Evolutionary conservation across 2,113 vertebrate genomes (phyloP).

Genomic region (Varanus komodoensis): DNA sequence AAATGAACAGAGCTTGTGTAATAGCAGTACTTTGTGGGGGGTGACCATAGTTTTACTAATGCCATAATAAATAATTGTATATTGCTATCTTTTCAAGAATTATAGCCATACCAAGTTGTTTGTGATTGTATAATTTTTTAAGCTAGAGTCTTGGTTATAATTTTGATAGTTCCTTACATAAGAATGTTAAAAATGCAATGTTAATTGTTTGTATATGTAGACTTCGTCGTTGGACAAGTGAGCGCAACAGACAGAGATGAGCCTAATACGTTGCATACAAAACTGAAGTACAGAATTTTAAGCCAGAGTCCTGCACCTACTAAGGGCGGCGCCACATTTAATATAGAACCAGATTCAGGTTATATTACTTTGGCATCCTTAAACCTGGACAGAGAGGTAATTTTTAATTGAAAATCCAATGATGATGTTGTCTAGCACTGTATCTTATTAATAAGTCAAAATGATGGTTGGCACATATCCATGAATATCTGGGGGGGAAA

Average conservation of each 20-base stretch:
- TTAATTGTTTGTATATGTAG: constrained; percentile 70
- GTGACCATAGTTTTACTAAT: background rate
- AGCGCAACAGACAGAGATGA: constrained; percentile 84
- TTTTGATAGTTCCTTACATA: background rate
- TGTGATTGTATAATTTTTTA: background rate
- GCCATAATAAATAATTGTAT: background rate
- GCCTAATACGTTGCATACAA: constrained; percentile 72
- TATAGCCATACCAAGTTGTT: background rate
- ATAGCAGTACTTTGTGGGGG: background rate
- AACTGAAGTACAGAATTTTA: constrained; percentile 80
- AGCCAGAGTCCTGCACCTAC: constrained; percentile 54
- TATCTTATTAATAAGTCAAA: background rate
- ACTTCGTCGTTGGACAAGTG: constrained; percentile 79
- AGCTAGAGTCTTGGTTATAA: background rate
- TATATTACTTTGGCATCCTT: constrained; percentile 72
- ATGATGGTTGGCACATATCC: background rate
- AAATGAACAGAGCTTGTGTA: background rate
- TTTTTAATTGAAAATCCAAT: constrained; percentile 5
- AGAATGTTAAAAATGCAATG: constrained; percentile 19
- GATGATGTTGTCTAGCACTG: constrained; percentile 3
- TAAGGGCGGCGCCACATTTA: constrained; percentile 67
- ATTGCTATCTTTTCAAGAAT: background rate
- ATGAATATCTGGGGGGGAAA: background rate
- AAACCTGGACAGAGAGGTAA: constrained; percentile 90
- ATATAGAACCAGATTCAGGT: constrained; percentile 77